These are phyloP conservation scores for Rhabdornis inornatus DNA, from an alignment of 2,113 vertebrate genomes.

Conservation along the genomic window DNA sequence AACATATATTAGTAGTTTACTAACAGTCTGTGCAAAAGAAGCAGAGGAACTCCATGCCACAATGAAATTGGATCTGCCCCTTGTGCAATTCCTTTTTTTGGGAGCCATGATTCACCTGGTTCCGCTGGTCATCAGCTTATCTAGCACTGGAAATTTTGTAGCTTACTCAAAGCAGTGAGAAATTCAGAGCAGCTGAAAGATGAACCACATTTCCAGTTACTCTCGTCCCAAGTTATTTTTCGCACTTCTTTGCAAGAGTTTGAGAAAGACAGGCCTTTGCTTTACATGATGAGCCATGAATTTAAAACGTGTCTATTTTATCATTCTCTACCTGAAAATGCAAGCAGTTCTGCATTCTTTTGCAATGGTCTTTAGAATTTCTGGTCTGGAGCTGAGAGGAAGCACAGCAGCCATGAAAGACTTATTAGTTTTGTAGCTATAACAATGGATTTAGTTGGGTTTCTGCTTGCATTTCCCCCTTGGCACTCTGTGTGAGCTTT, in stretches of 20 bases:
- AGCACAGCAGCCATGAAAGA: background rate
- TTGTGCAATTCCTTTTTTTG: background rate
- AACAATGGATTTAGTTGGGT: background rate
- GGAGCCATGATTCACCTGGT: conserved; percentile 25
- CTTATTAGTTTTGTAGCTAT: background rate
- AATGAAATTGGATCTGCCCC: background rate
- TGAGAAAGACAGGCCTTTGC: background rate
- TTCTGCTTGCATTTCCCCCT: background rate
- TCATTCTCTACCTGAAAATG: background rate
- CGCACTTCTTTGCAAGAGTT: background rate
- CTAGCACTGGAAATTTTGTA: background rate
- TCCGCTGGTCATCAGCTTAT: background rate
- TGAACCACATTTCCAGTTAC: background rate
- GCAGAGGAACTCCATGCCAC: background rate
- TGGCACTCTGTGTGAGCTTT: background rate
- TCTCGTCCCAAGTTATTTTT: background rate
- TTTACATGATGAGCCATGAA: background rate
- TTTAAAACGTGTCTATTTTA: background rate
- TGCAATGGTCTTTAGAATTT: background rate
- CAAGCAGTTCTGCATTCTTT: background rate
- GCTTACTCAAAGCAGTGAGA: conserved; percentile 14
- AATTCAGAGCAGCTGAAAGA: background rate
- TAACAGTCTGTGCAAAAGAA: background rate
- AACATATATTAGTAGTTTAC: background rate
- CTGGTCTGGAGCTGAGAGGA: background rate